Evolutionary conservation across 2,797 vertebrate species (phyloP).

Genomic region (Lepus townsendii): DNA sequence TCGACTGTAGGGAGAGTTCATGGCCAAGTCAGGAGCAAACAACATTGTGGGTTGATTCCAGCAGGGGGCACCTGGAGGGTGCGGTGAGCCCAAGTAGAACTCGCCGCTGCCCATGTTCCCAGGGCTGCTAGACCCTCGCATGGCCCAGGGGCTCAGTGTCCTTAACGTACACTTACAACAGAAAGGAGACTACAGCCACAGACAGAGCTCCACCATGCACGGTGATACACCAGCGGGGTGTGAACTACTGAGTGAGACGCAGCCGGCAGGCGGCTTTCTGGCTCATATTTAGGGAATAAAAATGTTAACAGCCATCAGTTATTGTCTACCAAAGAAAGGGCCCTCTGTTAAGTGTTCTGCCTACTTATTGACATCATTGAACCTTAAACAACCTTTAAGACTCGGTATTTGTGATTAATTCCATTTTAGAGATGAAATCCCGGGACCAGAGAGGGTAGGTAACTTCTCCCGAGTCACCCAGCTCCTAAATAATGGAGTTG

Average conservation of each 20-base stretch:
- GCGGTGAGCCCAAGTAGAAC: not conserved
- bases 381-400: not conserved
- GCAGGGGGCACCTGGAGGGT: not conserved
- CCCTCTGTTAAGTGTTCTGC: not conserved
- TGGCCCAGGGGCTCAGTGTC: not conserved
- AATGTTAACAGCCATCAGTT: not conserved
- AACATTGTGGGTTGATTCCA: too few relatives aligned
- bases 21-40: not conserved
- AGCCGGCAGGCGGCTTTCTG: not conserved
- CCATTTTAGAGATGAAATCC: not conserved
- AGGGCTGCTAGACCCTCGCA: not conserved
- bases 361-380: not conserved
- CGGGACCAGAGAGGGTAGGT: not conserved
- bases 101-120: not conserved
- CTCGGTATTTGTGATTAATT: not conserved
- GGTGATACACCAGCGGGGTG: rapidly evolving
- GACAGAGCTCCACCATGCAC: not conserved
- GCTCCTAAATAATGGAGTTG: not conserved
- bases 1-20: not conserved
- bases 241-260: not conserved
- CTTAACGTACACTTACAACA: not conserved
- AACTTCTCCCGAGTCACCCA: not conserved
- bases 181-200: not conserved
- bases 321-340: not conserved
- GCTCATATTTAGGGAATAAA: not conserved